Evolutionary conservation across 2,888 invertebrate species (phyloP).

Genomic region (Xiphydria camelus): DNA sequence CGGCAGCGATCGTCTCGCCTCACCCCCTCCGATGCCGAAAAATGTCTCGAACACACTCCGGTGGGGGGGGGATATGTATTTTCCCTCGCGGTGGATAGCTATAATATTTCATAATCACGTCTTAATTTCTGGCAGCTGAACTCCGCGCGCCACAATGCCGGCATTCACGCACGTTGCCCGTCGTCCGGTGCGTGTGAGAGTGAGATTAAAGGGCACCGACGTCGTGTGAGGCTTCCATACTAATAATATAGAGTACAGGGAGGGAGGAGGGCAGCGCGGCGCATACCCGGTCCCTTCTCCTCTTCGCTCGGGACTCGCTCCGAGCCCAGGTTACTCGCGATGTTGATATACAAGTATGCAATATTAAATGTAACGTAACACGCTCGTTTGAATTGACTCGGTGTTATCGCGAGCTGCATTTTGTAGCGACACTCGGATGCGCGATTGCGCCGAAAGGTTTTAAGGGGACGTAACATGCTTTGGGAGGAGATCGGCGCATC

Average conservation of each 20-base stretch:
- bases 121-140: conserved; percentile 43
- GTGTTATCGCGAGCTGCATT: no score
- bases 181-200: conserved; percentile 28
- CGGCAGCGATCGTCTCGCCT: no score
- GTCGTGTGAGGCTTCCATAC: conserved; percentile 48
- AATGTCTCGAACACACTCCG: conserved; percentile 1
- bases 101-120: conserved; percentile 38
- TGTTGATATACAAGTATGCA: no score
- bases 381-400: no score
- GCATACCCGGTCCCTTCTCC: conserved; percentile 4
- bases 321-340: conserved; percentile 2
- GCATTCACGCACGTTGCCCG: conserved; percentile 42
- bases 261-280: conserved; percentile 11
- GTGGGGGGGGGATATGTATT: no score
- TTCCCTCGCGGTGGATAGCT: background rate
- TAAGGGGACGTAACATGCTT: no score
- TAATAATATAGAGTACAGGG: conserved; percentile 33
- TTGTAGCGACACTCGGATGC: no score
- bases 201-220: conserved; percentile 54
- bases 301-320: conserved; percentile 2
- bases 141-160: conserved; percentile 39
- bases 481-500: no score
- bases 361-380: no score
- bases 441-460: no score
- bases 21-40: no score